phyloP scores from a whole-genome alignment of 2,113 vertebrate genomes.

The Diglossa brunneiventris region DNA sequence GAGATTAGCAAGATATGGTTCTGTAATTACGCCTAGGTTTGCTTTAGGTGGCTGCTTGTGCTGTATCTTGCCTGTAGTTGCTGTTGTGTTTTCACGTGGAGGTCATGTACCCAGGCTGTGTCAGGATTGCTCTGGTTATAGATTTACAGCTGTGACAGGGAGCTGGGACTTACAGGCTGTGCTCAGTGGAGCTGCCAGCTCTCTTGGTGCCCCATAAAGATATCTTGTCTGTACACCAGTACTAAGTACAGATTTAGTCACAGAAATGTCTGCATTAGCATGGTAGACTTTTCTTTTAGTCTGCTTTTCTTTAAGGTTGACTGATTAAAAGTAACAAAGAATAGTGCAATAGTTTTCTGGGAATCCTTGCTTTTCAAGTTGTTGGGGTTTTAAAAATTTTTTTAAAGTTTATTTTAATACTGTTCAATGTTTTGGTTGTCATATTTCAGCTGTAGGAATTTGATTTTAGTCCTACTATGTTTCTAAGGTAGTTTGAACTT shows the following conservation, averaged over 20 bases:
- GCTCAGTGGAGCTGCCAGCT: background rate
- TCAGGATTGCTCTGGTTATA: background rate
- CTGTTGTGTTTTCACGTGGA: background rate
- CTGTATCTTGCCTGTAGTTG: fast-evolving
- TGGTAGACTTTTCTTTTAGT: background rate
- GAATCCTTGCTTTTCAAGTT: background rate
- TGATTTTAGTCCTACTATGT: background rate
- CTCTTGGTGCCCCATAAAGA: background rate
- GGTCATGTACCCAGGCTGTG: background rate
- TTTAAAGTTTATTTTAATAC: background rate
- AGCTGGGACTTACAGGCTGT: background rate
- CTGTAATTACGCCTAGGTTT: background rate
- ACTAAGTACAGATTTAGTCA: background rate
- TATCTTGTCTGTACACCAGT: background rate
- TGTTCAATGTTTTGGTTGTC: background rate
- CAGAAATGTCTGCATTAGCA: background rate
- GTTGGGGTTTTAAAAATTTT: fast-evolving
- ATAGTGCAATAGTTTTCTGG: background rate
- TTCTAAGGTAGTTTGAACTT: background rate
- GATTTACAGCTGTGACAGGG: background rate
- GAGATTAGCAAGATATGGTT: background rate
- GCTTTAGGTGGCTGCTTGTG: background rate
- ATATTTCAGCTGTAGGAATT: background rate
- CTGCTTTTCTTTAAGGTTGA: background rate
- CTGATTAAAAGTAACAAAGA: background rate